Evolutionary conservation across 1,140 invertebrate species (phyloP), one percentile per base, ranked within the genome.

Genomic region (Apocrypta bakeri): DNA sequence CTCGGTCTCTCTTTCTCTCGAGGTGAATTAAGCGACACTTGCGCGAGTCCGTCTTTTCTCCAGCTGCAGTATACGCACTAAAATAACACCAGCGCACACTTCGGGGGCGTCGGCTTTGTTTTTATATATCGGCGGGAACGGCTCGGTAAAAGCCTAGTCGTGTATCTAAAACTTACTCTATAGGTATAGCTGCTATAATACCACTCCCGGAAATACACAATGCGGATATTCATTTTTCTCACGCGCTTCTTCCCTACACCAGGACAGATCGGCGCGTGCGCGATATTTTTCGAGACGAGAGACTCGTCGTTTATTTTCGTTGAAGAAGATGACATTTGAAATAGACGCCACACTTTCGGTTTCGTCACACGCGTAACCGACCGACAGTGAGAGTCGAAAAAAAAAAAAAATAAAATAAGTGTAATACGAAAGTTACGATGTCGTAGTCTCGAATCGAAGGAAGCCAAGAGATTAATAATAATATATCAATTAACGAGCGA

Each of bases 41-140:
- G 63, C 63, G 63, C 63, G 63, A 2, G n/a, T 24, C 73, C 12
- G 0, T 37, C n/a, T 21, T 2, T 40, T 21, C 17, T 56, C 48
- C 64, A 74, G 72, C 72, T 40, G 48, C 56, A 56, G 27, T 72
- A 25, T 48, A 31, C 37, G 61, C 61, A 74, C 61, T 66, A 81
- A 81, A 81, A 81, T 81, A 81, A 81, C 79, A 24, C 31, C 17
- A 11, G 40, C 72, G 48, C 29, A n/a, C n/a, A n/a, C n/a, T n/a
- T n/a, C n/a, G 12, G 14, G 63, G 40, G 72, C 48, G 27, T 31
- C 61, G 80, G 21, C 80, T 24, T 37, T 68, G 27, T 63, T 72
- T 37, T 25, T 24, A 48, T 37, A 72, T 37, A 40, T 40, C n/a
- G 25, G 24, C n/a, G 31, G 56, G 29, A 7, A n/a, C 29, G 17